These are phyloP conservation scores for Pleuronectes platessa DNA, from an alignment of 2,113 vertebrate genomes.

Conservation along the genomic window DNA sequence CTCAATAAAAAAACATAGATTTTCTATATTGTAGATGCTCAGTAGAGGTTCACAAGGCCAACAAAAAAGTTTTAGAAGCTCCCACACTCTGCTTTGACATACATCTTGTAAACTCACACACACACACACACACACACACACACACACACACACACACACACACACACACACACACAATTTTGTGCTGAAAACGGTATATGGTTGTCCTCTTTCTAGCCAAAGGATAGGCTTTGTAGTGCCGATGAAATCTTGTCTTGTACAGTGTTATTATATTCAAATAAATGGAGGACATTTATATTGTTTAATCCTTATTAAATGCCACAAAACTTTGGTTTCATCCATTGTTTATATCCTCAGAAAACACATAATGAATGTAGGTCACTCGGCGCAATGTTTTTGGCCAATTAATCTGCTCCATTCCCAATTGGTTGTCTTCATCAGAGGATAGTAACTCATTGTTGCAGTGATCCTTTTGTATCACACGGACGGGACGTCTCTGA, in stretches of 20 bases:
- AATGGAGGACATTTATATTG: background rate
- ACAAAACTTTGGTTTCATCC: background rate
- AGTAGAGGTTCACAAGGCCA: too few relatives aligned
- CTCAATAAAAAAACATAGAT: too few relatives aligned
- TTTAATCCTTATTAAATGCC: background rate
- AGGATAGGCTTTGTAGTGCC: background rate
- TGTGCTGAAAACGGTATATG: background rate
- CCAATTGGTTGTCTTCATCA: slow-evolving; percentile 43
- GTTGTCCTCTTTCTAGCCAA: background rate
- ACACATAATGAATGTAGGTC: slow-evolving; percentile 34
- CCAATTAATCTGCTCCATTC: slow-evolving; percentile 34
- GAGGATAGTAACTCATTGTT: slow-evolving; percentile 55
- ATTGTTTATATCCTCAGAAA: slow-evolving; percentile 28
- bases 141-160: too few relatives aligned
- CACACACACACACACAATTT: too few relatives aligned
- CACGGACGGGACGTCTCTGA: background rate
- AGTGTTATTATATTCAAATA: background rate
- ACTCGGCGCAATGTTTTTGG: slow-evolving; percentile 7
- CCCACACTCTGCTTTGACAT: too few relatives aligned
- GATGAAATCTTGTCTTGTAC: background rate
- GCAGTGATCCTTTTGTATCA: slow-evolving; percentile 33
- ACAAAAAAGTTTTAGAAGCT: too few relatives aligned
- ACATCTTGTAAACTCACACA: too few relatives aligned
- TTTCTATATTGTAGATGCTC: too few relatives aligned
- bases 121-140: too few relatives aligned